Evolutionary conservation across 2,888 invertebrate genomes (phyloP), one percentile per base, ranked within the genome.

Genomic region (Phyllotreta striolata): DNA sequence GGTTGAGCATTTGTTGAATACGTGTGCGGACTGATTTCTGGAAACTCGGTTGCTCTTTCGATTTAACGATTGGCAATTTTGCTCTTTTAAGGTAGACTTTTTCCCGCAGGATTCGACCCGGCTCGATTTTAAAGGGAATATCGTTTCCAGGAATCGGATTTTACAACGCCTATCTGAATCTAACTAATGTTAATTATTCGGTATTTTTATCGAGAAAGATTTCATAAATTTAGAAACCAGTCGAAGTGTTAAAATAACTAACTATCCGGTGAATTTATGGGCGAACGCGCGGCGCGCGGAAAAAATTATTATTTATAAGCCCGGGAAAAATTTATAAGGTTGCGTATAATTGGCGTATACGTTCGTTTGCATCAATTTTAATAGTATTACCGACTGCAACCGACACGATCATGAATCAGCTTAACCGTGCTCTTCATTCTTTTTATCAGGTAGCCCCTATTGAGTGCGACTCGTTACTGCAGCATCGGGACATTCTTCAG

Each of bases 271-370:
- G n/a, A n/a, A n/a, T n/a, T n/a, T n/a, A n/a, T n/a, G n/a, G n/a
- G n/a, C n/a, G n/a, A n/a, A n/a, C n/a, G n/a, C n/a, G n/a, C 24
- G 24, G 4, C 4, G 24, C 4, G 24, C 2, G 24, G 4, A 24
- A 24, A 24, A 24, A 24, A 24, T 24, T 4, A 4, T 24, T 24
- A 24, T 24, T 24, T 24, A 24, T 4, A 3, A 24, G 24, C 24
- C 24, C 2, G 24, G 24, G 43, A 43, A 34, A 72, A 73, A 77
- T 78, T 77, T 78, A 79, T 78, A 75, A 72, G 75, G 77, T 77
- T 76, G 76, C 73, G 73, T 72, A 76, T 79, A 79, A 79, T 79
- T 79, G 79, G 79, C 77, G 76, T 76, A 76, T 73, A n/a, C n/a
- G 73, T 72, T 74, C 74, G 75, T 78, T 77, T 78, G 77, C 77